phyloP scores from a whole-genome alignment of 2,113 vertebrate genomes.

The Eulemur rufifrons region DNA sequence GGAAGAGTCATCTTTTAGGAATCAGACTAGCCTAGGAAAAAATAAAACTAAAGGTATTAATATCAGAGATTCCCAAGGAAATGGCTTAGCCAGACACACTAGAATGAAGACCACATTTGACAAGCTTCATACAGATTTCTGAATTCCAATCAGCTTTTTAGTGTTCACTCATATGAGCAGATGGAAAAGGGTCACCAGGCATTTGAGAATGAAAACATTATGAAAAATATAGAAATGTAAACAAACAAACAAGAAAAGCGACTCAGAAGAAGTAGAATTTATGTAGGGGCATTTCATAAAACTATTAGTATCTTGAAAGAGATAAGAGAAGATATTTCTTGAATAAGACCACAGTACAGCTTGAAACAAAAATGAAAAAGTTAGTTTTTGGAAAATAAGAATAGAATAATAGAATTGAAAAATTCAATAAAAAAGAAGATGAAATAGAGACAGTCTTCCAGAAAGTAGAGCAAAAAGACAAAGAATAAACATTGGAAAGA shows the following conservation, averaged over 20 bases:
- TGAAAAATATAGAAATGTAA: not conserved
- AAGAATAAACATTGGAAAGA: not conserved
- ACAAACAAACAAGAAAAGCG: not conserved
- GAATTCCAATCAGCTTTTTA: not conserved
- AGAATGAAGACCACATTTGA: not conserved
- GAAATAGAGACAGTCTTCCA: not conserved
- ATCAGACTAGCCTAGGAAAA: not conserved
- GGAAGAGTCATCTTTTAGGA: not conserved
- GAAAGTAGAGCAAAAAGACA: not conserved
- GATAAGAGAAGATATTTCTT: not conserved
- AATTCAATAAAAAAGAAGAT: not conserved
- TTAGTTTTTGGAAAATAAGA: not conserved
- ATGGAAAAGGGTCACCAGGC: not conserved
- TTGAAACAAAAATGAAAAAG: not conserved
- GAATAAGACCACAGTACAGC: not conserved
- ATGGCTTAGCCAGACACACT: not conserved
- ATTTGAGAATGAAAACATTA: slow-evolving; percentile 27
- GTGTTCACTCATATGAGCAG: not conserved
- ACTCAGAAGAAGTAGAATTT: not conserved
- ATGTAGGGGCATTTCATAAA: not conserved
- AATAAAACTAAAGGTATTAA: not conserved
- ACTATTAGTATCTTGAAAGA: not conserved
- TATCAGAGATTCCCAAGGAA: not conserved
- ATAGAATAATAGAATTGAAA: slow-evolving; percentile 20
- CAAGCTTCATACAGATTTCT: not conserved